Conservation (phyloP, 2,888 invertebrate species). For the Dilophus febrilis region DNA sequence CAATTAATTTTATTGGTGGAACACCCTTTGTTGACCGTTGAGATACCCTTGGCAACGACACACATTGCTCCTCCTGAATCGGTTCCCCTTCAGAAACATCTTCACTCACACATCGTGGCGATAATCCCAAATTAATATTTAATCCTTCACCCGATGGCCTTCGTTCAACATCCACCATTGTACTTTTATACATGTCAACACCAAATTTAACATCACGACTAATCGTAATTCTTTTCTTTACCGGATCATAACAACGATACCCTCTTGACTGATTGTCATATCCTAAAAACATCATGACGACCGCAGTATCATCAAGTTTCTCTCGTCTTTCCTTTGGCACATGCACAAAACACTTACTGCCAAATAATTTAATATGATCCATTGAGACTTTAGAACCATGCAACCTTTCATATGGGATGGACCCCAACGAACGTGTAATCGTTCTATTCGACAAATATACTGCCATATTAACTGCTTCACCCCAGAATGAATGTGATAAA, state of each 20-base stretch:
- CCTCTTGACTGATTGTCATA: slow-evolving; percentile 12
- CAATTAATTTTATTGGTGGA: too few species aligned
- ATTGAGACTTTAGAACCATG: slow-evolving; percentile 1
- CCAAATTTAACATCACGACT: slow-evolving; percentile 9
- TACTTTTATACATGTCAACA: too few species aligned
- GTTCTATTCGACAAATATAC: slow-evolving; percentile 6
- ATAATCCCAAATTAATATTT: too few species aligned
- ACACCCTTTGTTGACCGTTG: too few species aligned
- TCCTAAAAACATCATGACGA: slow-evolving; percentile 12
- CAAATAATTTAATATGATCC: slow-evolving; percentile 7
- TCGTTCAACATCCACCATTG: too few species aligned
- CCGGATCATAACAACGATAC: slow-evolving; percentile 10
- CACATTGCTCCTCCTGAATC: background rate
- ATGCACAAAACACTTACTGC: slow-evolving; percentile 4
- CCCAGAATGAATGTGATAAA: too few species aligned
- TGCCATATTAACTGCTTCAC: too few species aligned
- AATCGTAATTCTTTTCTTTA: slow-evolving; percentile 6
- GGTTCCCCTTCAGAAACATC: too few species aligned
- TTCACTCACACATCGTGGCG: too few species aligned
- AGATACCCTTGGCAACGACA: too few species aligned
- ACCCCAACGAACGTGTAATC: background rate
- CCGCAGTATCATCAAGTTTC: slow-evolving; percentile 11
- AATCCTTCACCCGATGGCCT: too few species aligned
- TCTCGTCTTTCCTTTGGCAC: slow-evolving; percentile 10
- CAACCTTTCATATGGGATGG: slow-evolving; percentile 3